These are phyloP conservation scores for Metallyticus violacea DNA, from an alignment of 2,888 invertebrate species.

Conservation along the genomic window DNA sequence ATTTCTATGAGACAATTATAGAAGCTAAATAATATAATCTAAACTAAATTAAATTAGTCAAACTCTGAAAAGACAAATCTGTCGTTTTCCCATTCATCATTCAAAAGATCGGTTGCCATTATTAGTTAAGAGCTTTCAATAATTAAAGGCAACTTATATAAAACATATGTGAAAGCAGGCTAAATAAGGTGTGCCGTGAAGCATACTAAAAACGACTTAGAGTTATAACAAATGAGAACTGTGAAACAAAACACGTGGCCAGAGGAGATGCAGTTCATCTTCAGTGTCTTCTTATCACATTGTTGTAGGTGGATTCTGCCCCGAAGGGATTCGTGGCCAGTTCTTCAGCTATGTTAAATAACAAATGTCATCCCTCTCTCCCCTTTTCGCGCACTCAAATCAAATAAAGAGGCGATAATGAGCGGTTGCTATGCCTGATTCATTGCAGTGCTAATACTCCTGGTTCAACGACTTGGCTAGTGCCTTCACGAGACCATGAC, in stretches of 20 bases:
- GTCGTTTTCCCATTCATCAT: no score
- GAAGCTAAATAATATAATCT: no score
- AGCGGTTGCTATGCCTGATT: neutral
- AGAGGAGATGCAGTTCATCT: neutral
- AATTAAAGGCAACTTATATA: no score
- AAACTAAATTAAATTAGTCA: no score
- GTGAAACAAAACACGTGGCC: neutral
- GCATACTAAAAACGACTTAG: neutral
- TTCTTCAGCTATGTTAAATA: neutral
- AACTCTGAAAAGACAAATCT: no score
- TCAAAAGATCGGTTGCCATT: no score
- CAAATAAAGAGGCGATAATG: neutral
- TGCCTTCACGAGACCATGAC: neutral
- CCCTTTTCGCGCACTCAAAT: neutral
- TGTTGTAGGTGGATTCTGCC: neutral
- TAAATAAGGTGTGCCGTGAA: neutral
- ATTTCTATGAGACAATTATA: no score
- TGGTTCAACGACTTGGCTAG: neutral
- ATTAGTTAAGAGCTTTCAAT: no score
- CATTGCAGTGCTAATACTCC: neutral
- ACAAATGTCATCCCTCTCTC: neutral
- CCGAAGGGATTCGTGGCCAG: neutral
- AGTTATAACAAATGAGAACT: neutral
- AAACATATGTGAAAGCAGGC: no score
- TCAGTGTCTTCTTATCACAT: no score